Evolutionary conservation across 2,888 invertebrate species (phyloP).

Genomic region (Amphipoea oculea): DNA sequence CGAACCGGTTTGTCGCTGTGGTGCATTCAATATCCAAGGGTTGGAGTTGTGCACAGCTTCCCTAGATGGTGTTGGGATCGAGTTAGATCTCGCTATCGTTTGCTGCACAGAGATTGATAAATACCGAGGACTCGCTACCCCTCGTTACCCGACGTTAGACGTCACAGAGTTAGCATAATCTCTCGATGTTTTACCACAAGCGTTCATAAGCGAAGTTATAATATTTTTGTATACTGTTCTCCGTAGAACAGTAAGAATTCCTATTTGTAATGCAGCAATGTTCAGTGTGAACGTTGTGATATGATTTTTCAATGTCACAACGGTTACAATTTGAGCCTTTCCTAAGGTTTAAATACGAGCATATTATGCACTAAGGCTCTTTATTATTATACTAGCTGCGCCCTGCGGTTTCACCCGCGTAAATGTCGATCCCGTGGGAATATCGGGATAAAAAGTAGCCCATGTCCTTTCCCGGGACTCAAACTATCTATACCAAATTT

Average conservation of each 20-base stretch:
- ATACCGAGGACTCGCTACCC: not conserved
- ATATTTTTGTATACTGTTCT: constrained; percentile 26
- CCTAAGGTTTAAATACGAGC: too few species aligned
- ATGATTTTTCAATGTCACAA: not conserved
- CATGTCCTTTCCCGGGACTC: too few species aligned
- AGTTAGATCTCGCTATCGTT: constrained; percentile 7
- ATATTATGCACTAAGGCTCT: too few species aligned
- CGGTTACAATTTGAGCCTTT: too few species aligned
- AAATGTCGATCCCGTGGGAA: too few species aligned
- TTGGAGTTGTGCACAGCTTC: not conserved
- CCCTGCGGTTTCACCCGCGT: too few species aligned
- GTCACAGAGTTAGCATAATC: not conserved
- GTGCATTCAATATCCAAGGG: not conserved
- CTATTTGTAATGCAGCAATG: not conserved
- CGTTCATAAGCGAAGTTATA: not conserved
- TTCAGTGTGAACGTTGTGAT: not conserved
- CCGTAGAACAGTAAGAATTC: not conserved
- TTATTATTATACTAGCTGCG: too few species aligned
- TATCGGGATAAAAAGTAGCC: too few species aligned
- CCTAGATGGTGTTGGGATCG: constrained; percentile 33
- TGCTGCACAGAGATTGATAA: constrained; percentile 2
- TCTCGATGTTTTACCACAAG: too few species aligned
- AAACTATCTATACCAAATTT: too few species aligned
- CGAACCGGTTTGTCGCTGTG: not conserved
- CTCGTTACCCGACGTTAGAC: not conserved